Conservation (phyloP, 2,113 vertebrate genomes). For the Gulo gulo region DNA sequence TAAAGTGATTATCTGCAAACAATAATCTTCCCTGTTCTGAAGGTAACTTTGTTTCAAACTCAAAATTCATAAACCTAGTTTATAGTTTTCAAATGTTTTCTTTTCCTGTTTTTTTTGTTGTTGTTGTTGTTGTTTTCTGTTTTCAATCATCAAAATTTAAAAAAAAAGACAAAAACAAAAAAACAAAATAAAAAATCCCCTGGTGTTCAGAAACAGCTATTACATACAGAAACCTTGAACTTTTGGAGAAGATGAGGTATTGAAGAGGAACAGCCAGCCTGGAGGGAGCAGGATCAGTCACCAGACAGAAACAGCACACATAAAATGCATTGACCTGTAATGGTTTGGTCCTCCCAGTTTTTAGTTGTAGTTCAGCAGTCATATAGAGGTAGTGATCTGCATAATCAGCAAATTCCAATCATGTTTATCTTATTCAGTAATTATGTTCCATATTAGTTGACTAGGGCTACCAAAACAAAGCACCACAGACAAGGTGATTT, state of each 20-base stretch:
- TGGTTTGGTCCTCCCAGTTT: background rate
- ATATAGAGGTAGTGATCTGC: background rate
- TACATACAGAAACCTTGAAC: background rate
- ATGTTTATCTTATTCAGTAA: background rate
- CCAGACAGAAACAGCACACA: background rate
- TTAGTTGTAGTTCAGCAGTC: background rate
- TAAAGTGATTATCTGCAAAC: constrained; percentile 43
- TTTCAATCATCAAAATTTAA: background rate
- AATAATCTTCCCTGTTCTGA: background rate
- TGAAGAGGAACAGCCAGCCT: background rate
- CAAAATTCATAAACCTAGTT: background rate
- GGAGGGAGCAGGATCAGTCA: background rate
- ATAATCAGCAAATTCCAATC: background rate
- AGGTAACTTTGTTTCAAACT: background rate
- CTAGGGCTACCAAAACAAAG: background rate
- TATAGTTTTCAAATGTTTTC: background rate
- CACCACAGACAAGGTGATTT: background rate
- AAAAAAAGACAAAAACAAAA: background rate
- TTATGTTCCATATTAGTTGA: background rate
- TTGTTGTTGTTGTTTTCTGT: background rate
- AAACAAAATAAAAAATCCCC: background rate
- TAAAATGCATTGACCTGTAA: background rate
- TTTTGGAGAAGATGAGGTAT: background rate
- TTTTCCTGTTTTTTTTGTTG: background rate
- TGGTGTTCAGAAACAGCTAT: background rate